Evolutionary conservation across 2,888 invertebrate species (phyloP).

Genomic region (Sphinx pinastri): DNA sequence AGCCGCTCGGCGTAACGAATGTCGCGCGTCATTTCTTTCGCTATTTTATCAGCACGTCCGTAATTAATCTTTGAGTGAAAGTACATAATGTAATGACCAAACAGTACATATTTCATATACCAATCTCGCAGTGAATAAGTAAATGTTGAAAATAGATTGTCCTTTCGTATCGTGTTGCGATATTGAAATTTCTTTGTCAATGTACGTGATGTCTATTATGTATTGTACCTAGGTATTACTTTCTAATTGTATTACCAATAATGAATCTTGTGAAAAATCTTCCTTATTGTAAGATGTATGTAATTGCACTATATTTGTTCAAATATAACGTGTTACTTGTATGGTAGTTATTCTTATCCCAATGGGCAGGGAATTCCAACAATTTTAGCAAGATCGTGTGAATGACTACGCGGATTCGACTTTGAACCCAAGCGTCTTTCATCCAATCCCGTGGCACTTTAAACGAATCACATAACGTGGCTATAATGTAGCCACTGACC

Average conservation of each 20-base stretch:
- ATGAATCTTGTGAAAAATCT: background rate
- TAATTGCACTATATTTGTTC: too few species aligned
- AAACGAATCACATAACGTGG: background rate
- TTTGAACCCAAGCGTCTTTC: background rate
- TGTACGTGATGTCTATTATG: background rate
- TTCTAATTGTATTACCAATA: background rate
- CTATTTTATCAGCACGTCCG: constrained; percentile 7
- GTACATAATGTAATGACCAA: background rate
- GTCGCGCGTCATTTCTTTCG: background rate
- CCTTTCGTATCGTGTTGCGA: background rate
- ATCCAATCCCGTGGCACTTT: background rate
- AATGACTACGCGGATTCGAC: background rate
- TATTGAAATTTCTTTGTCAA: background rate
- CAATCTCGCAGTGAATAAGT: background rate
- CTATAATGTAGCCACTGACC: background rate
- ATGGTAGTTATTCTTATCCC: too few species aligned
- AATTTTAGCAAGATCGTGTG: background rate
- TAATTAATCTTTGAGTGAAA: background rate
- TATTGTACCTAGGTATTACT: background rate
- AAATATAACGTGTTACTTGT: too few species aligned
- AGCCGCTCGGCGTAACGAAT: background rate
- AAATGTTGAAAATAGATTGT: background rate
- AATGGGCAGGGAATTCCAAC: too few species aligned
- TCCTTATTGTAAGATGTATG: too few species aligned
- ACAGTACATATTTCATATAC: too few species aligned